A percentile compares a stretch with the other conserved stretches of the same genome.
phyloP scores from a whole-genome alignment of 2,797 vertebrate genomes.

The Coranthus polyacanthus region DNA sequence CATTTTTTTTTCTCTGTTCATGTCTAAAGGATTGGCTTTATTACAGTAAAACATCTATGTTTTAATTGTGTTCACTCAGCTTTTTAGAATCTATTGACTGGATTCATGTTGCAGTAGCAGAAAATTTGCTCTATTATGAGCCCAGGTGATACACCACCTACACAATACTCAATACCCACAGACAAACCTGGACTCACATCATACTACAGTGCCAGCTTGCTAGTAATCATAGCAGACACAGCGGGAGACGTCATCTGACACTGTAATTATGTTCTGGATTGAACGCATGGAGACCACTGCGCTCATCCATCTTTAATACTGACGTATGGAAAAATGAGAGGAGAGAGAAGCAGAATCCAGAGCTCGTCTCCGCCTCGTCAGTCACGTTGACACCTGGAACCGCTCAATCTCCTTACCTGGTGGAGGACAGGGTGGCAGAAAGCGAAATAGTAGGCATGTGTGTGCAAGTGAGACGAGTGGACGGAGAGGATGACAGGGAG shows the following conservation, averaged over 20 bases:
- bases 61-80: no score
- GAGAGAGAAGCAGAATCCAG: slow-evolving; percentile 36
- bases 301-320: slow-evolving; percentile 61
- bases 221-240: slow-evolving; percentile 24
- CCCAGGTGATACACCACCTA: background rate
- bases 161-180: background rate
- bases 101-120: background rate
- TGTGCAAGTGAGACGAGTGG: slow-evolving; percentile 13
- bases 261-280: slow-evolving; percentile 54
- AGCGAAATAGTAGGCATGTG: slow-evolving; percentile 1
- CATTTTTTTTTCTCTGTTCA: no score
- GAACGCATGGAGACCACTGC: slow-evolving; percentile 21
- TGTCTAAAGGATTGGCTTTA: background rate
- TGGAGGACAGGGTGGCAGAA: slow-evolving; percentile 35
- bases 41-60: no score
- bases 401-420: slow-evolving; percentile 67
- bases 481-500: slow-evolving; percentile 37
- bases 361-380: slow-evolving; percentile 55
- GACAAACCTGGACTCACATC: background rate
- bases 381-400: slow-evolving; percentile 64
- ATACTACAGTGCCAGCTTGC: slow-evolving; percentile 8
- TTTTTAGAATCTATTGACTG: background rate
- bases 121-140: background rate
- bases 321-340: slow-evolving; percentile 53
- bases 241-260: slow-evolving; percentile 16